Percentiles rank a stretch among this genome's conserved stretches.
These are phyloP conservation scores for Eupithecia subumbrata DNA, from an alignment of 2,888 invertebrate species.

Conservation along the genomic window DNA sequence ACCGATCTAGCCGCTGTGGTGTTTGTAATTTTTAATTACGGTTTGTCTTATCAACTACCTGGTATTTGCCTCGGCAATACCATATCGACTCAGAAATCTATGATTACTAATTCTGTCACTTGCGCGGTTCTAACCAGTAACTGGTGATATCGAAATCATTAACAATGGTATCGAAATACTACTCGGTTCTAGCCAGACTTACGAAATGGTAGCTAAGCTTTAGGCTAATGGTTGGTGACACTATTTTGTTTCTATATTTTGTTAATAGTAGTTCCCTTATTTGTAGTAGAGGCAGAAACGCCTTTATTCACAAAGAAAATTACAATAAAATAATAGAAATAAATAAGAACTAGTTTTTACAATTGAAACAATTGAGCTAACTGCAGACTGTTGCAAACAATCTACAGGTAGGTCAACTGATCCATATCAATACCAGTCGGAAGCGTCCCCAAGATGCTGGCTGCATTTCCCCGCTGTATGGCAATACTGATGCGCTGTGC, in stretches of 20 bases:
- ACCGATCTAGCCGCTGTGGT: neutral
- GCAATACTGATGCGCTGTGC: too few species aligned
- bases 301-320: too few species aligned
- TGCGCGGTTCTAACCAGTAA: neutral
- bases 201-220: neutral
- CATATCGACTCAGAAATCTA: slow-evolving; percentile 6
- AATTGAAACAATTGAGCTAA: too few species aligned
- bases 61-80: neutral
- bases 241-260: neutral
- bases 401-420: too few species aligned
- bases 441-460: too few species aligned
- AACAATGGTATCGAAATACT: slow-evolving; percentile 9
- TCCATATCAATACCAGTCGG: too few species aligned
- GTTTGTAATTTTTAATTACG: neutral
- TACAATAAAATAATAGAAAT: too few species aligned
- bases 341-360: too few species aligned
- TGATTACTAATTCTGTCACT: slow-evolving; percentile 16
- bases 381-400: too few species aligned
- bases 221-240: neutral
- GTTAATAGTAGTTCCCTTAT: too few species aligned
- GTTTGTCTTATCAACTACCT: neutral
- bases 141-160: slow-evolving; percentile 2
- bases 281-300: too few species aligned
- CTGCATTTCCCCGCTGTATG: too few species aligned
- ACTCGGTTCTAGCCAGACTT: neutral